Base-by-base conservation (phyloP, 2,888 invertebrate genomes). In the Lacanobia oleracea region DNA sequence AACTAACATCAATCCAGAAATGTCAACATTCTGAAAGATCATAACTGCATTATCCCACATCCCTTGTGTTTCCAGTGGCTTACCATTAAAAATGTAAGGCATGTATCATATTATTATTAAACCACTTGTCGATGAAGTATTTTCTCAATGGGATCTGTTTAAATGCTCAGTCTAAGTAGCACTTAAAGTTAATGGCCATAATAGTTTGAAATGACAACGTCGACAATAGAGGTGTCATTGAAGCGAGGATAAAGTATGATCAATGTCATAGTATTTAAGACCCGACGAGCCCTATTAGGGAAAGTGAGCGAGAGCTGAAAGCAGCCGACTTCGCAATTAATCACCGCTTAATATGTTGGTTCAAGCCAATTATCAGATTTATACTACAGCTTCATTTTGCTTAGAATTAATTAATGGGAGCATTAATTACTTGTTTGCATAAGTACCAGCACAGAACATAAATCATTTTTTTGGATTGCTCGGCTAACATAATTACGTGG, bases 291-390 rank as follows among this genome's bases (percentile, higher is more conserved):
- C 67, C 67, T 77, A 73, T 72, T 78, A 79, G 48, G 27, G 65
- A 77, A 79, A 75, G 48, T 68, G 62, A 82, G 71, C 78, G 75
- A 65, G 45, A 79, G 62, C 75, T 71, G 64, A 72, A 68, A 69
- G 75, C 72, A 61, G 62, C 54, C 60, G 64, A 60, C 70, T 79
- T 62, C 33, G 72, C 60, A 67, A 86, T 86, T 85, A 81, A 86
- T 86, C 85, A 83, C 72, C 33, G 56, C 63, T 51, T 75, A 62
- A 65, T 76, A 76, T 68, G 71, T 69, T 68, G 68, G 79, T 75
- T 66, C 64, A 70, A 73, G 64, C 65, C 79, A 75, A 84, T 81
- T 77, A 74, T 59, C 23, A 72, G 64, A 72, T 77, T 73, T 68
- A 76, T 72, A 73, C 67, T 33, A 68, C 43, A 67, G 64, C 68